Evolutionary conservation across 1,140 invertebrate species (phyloP), one percentile per base, ranked within the genome.

Genomic region (Anadara kagoshimensis): DNA sequence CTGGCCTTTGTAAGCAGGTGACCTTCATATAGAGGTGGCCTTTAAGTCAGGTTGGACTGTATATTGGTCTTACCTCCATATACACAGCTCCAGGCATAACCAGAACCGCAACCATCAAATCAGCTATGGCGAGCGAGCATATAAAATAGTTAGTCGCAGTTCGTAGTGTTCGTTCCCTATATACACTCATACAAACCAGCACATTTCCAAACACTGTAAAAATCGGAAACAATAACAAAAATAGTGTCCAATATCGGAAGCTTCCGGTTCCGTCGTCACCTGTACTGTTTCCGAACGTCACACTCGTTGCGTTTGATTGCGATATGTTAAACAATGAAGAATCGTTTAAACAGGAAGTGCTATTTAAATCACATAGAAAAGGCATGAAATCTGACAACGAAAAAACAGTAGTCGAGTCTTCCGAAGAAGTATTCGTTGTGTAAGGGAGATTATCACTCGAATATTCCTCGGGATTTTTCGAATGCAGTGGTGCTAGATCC

Each of bases 61-160:
- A 36, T 36, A 3, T 36, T 36, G 29, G 2, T 36, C 29, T 36
- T 90, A 97, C 95, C 94, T 96, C 92, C 89, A 98, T 94, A 91
- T 98, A 99, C 81, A 98, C 96, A 69, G 96, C 97, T 88, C 98
- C 98, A 16, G 98, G 97, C 98, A 99, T 99, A 72, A 99, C 98
- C 57, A 98, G 93, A 7, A 97, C 93, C 36, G 97, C 97, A 2
- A 99, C 97, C 70, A 99, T 92, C 24, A 99, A 92, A 91, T 99
- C 98, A 16, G 98, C 98, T 12, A 99, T 93, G n/a, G 97, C 98
- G 78, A 99, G 91, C 74, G 96, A 98, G 78, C 98, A 96, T 87
- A 99, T 99, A 91, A 99, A 98, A 90, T 98, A 99, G 90, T 99
- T 99, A 61, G 97, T 99, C 68, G 96, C 96, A 10, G 96, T 97